These are phyloP conservation scores for Caenorhabditis sinica DNA, from an alignment of 2,888 invertebrate genomes.

Conservation along the genomic window DNA sequence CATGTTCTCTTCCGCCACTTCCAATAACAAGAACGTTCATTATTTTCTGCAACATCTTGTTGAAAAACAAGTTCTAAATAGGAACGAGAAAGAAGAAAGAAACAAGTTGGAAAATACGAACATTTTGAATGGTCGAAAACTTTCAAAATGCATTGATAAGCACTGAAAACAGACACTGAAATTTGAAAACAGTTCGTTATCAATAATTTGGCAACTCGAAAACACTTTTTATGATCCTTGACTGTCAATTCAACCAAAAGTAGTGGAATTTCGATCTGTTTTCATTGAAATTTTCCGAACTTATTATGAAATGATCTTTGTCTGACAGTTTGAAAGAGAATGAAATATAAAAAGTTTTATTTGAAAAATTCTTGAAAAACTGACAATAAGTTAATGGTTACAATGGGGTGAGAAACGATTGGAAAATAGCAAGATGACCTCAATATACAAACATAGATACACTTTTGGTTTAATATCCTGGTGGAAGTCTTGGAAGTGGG, in stretches of 20 bases:
- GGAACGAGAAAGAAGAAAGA: background rate
- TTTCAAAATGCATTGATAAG: constrained; percentile 29
- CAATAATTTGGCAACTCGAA: constrained; percentile 22
- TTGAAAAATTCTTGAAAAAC: background rate
- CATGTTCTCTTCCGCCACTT: constrained; percentile 96
- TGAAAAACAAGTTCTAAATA: constrained; percentile 5
- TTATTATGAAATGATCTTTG: constrained; percentile 16
- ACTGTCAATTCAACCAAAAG: constrained; percentile 26
- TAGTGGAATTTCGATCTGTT: constrained; percentile 19
- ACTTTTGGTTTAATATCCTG: constrained; percentile 65
- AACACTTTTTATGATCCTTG: constrained; percentile 55
- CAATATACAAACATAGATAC: constrained; percentile 55
- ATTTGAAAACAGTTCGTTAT: constrained; percentile 34
- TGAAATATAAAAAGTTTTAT: background rate
- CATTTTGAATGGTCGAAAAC: constrained; percentile 12
- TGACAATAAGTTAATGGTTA: background rate
- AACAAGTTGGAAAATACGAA: constrained; percentile 22
- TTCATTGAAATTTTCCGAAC: constrained; percentile 41
- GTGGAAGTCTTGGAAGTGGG: constrained; percentile 73
- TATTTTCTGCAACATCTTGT: constrained; percentile 2
- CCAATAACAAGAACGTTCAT: constrained; percentile 88
- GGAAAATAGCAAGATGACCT: constrained; percentile 10
- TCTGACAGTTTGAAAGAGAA: background rate
- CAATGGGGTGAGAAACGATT: background rate
- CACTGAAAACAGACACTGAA: constrained; percentile 26